Base-by-base conservation (phyloP, 2,797 vertebrate species). In the Diplodus sargus region DNA sequence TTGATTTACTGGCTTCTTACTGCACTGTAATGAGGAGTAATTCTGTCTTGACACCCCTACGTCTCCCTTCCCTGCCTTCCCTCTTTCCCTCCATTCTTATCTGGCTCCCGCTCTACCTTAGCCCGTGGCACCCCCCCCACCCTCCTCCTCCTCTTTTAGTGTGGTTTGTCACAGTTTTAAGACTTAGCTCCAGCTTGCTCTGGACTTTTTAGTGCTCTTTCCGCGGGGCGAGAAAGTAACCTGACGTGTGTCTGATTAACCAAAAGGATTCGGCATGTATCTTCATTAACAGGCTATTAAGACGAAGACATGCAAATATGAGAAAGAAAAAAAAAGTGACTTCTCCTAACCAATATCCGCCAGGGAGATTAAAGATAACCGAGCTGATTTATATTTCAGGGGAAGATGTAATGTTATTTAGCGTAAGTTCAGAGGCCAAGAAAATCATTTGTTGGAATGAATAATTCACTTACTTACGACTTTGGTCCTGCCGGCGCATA, bases 1-100 rank as follows among this genome's bases (percentile, higher is more conserved):
- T 92, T 95, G 94, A 95, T 96, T 95, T 95, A 96, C 89, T 94
- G 90, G 92, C 90, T 94, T 87, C 91, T 94, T 87, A 81, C 79
- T 83, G 86, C 86, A 84, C 86, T 66, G 81, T 95, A 95, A 96
- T 95, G 94, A 95, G 94, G 90, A 94, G 94, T 95, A 94, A 95
- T 95, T 95, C 93, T 89, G 87, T 88, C 93, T 93, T 92, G 92
- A 94, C 91, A 94, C 74, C 81, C 82, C 77, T 68, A 83, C 66
- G n/a, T 92, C 90, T 89, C 85, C 84, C 79, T 85, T 80, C 79
- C 75, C 82, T 76, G 70, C 61, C 49, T 77, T 72, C 72, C n/a
- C 84, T 78, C 77, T 67, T 65, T 76, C n/a, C 79, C 61, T 75
- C 77, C 75, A 70, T 87, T 89, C 88, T 84, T 89, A 87, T 89